phyloP scores from a whole-genome alignment of 2,888 invertebrate genomes.

The Molorchus minor region DNA sequence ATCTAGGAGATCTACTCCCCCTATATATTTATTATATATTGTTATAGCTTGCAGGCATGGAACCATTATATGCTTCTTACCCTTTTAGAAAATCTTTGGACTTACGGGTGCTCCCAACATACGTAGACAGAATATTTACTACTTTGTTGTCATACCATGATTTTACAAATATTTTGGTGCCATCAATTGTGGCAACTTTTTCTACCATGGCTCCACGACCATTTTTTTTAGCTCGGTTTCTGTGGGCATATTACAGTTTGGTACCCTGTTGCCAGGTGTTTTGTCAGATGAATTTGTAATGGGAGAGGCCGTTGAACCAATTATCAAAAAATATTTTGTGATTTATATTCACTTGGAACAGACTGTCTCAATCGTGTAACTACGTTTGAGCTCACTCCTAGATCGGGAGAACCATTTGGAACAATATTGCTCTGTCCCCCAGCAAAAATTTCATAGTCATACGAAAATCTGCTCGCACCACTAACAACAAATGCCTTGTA shows the following conservation, averaged over 20 bases:
- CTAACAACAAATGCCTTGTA: slow-evolving; percentile 20
- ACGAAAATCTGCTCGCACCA: slow-evolving; percentile 10
- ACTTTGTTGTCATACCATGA: not conserved
- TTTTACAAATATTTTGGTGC: slow-evolving; percentile 25
- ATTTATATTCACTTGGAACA: not conserved
- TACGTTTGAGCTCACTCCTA: not conserved
- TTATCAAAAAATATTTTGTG: not conserved
- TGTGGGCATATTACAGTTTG: no score
- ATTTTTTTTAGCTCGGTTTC: no score
- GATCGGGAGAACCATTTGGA: slow-evolving; percentile 1
- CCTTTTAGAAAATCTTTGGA: not conserved
- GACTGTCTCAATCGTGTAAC: not conserved
- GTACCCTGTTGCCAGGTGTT: no score
- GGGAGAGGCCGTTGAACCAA: not conserved
- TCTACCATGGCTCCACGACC: slow-evolving; percentile 42
- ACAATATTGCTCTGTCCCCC: not conserved
- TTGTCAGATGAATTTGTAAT: not conserved
- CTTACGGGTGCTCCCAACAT: not conserved
- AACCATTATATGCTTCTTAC: not conserved
- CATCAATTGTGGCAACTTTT: slow-evolving; percentile 40
- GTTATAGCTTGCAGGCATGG: not conserved
- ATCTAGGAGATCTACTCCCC: not conserved
- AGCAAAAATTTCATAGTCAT: slow-evolving; percentile 1
- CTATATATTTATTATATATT: not conserved
- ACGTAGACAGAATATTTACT: not conserved